A percentile compares a stretch with the other conserved stretches of the same genome.
Conservation (phyloP, 2,797 vertebrate genomes). For the Phrynocephalus guinanensis region DNA sequence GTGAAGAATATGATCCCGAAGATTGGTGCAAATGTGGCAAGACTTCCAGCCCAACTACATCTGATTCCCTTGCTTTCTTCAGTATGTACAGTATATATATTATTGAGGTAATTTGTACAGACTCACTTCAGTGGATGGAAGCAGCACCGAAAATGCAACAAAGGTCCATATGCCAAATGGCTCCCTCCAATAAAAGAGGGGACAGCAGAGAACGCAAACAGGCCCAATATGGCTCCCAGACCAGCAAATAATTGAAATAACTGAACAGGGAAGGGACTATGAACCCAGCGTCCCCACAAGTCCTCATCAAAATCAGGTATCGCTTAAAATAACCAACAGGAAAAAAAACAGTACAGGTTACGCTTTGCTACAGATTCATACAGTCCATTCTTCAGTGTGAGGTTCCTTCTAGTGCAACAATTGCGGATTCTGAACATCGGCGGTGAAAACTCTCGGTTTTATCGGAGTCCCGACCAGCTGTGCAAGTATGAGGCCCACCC, state of each 20-base stretch:
- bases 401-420: slow-evolving; percentile 45
- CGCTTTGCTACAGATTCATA: slow-evolving; percentile 26
- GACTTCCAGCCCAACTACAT: neutral
- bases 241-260: neutral
- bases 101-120: neutral
- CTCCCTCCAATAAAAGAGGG: neutral
- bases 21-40: rapidly evolving
- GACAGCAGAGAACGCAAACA: too few species aligned
- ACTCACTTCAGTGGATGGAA: neutral
- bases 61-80: neutral
- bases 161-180: neutral
- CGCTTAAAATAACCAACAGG: slow-evolving; percentile 15
- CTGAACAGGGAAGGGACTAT: neutral
- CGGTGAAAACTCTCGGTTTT: slow-evolving; percentile 47
- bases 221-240: neutral
- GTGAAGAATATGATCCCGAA: slow-evolving; percentile 17
- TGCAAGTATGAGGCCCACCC: slow-evolving; percentile 98
- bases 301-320: neutral
- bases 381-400: slow-evolving; percentile 31
- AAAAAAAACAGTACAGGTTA: slow-evolving; percentile 17
- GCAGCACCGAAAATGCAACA: neutral
- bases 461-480: slow-evolving; percentile 96
- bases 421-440: slow-evolving; percentile 55
- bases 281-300: neutral
- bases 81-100: neutral